phyloP scores from a whole-genome alignment of 92 coral and sea anemone species.

The Siderastrea radians region DNA sequence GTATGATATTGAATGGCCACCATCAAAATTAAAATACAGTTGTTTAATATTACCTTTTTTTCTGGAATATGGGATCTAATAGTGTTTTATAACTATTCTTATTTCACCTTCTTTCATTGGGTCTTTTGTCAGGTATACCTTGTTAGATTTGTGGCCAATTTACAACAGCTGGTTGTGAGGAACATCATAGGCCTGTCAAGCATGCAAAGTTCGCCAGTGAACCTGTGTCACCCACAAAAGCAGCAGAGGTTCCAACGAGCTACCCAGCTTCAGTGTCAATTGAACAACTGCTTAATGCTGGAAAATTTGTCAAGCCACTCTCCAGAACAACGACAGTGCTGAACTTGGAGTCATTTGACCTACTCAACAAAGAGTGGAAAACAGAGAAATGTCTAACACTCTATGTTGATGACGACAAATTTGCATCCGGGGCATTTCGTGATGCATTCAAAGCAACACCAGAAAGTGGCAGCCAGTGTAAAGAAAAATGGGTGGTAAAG shows the following conservation, averaged over 20 bases:
- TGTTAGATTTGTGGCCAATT: conserved; percentile 37
- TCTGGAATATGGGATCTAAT: conserved; percentile 24
- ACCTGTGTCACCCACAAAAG: conserved; percentile 57
- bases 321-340: conserved; percentile 62
- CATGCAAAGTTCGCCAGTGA: conserved; percentile 71
- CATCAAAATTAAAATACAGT: conserved; percentile 18
- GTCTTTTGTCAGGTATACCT: conserved; percentile 65
- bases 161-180: conserved; percentile 51
- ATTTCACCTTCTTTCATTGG: conserved; percentile 38
- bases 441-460: conserved; percentile 77
- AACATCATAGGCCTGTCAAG: conserved; percentile 55
- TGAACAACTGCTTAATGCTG: conserved; percentile 74
- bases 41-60: conserved; percentile 24
- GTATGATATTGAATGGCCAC: conserved; percentile 5
- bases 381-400: conserved; percentile 54
- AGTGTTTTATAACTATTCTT: conserved; percentile 28
- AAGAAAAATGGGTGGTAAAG: conserved; percentile 75
- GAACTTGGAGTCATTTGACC: conserved; percentile 73
- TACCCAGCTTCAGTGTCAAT: conserved; percentile 80
- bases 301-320: conserved; percentile 74
- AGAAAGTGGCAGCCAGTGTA: conserved; percentile 27
- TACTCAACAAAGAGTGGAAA: conserved; percentile 59
- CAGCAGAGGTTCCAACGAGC: conserved; percentile 42
- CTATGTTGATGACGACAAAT: conserved; percentile 66
- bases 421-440: conserved; percentile 83